Evolutionary conservation across 2,797 vertebrate species (phyloP).

Genomic region (Luscinia megarhynchos): DNA sequence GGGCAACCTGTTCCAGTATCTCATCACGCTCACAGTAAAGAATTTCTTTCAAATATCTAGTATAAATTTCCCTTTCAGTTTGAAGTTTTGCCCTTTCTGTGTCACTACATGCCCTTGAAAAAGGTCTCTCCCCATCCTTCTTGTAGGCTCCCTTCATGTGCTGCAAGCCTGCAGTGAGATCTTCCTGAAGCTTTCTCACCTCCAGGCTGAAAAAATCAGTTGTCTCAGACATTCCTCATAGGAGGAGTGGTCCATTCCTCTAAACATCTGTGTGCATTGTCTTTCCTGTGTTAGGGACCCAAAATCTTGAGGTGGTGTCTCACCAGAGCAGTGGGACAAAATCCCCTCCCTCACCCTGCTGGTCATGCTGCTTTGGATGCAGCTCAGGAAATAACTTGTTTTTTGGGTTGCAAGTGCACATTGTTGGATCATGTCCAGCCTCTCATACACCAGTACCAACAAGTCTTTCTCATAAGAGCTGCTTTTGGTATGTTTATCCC

Average conservation of each 20-base stretch:
- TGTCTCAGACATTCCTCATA: neutral
- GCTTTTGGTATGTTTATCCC: neutral
- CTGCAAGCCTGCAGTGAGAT: neutral
- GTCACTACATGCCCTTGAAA: neutral
- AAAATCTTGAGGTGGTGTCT: accelerated
- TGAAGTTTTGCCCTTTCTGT: neutral
- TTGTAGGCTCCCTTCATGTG: neutral
- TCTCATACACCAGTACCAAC: neutral
- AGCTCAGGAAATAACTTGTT: accelerated
- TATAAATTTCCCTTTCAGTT: neutral
- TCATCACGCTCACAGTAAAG: accelerated
- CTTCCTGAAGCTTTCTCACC: neutral
- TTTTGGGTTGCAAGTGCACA: neutral
- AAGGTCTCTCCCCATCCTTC: neutral
- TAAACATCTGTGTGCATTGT: neutral
- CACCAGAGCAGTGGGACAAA: neutral
- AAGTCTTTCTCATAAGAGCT: neutral
- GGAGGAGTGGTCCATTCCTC: neutral
- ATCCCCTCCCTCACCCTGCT: neutral
- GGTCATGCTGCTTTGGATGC: accelerated
- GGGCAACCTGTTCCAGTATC: neutral
- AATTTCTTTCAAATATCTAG: neutral
- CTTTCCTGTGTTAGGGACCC: neutral
- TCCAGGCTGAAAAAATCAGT: neutral
- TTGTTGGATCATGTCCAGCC: too few species aligned